Conservation (phyloP, 2,797 vertebrate genomes). For the Heliangelus exortis region DNA sequence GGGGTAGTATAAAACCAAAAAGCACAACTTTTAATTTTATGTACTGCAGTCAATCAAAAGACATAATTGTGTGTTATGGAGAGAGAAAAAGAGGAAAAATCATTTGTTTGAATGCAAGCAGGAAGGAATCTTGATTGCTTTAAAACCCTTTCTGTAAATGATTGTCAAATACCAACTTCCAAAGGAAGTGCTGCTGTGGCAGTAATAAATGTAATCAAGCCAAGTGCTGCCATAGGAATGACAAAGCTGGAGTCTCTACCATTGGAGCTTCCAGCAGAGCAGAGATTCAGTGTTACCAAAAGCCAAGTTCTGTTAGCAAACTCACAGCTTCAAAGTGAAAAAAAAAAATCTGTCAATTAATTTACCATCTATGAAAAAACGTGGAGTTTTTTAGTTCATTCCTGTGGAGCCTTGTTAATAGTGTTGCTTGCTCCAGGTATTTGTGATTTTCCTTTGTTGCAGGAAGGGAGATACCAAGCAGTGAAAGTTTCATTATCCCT, state of each 20-base stretch:
- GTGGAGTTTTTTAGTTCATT: not conserved
- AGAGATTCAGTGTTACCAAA: not conserved
- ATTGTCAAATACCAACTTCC: not conserved
- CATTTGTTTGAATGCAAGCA: not conserved
- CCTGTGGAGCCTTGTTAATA: not conserved
- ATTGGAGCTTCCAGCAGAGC: not conserved
- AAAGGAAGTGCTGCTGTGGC: not conserved
- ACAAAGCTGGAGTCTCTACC: not conserved
- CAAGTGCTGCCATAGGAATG: not conserved
- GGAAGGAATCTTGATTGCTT: conserved; percentile 15
- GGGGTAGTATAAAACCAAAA: not conserved
- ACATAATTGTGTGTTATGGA: not conserved
- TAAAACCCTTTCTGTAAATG: not conserved
- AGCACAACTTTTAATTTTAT: not conserved
- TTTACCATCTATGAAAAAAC: not conserved
- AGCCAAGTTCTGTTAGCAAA: not conserved
- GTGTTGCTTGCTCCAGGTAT: not conserved
- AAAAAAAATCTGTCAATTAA: not conserved
- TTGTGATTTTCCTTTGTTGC: not conserved
- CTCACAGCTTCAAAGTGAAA: not conserved
- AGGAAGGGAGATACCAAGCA: not conserved
- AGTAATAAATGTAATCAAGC: not conserved
- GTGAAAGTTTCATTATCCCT: not conserved
- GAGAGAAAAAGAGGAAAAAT: not conserved
- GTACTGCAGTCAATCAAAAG: not conserved